phyloP scores from a whole-genome alignment of 1,140 invertebrate species.

The Contarinia nasturtii region DNA sequence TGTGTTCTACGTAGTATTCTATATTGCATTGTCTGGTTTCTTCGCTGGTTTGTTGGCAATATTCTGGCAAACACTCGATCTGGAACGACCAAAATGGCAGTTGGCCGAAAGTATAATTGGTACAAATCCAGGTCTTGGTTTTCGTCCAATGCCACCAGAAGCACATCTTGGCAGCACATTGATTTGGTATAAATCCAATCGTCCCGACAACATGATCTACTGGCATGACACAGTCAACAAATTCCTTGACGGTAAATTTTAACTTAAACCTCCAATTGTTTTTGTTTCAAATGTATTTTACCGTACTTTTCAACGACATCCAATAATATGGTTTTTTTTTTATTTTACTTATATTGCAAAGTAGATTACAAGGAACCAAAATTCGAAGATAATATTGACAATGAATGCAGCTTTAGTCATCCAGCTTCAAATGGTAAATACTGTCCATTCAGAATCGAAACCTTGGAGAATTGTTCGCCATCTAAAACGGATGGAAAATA shows the following conservation, averaged over 20 bases:
- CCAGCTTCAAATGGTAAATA: conserved; percentile 15
- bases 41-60: conserved; percentile 79
- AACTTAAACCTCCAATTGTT: neutral
- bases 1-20: conserved; percentile 87
- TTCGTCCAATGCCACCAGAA: conserved; percentile 75
- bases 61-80: conserved; percentile 83
- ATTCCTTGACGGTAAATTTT: conserved; percentile 44
- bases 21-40: conserved; percentile 69
- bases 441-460: conserved; percentile 12
- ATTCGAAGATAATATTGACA: conserved; percentile 10
- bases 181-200: conserved; percentile 74
- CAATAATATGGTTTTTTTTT: neutral
- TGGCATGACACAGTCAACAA: conserved; percentile 56
- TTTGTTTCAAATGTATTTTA: neutral
- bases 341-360: conserved; percentile 9
- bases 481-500: conserved; percentile 47
- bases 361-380: conserved; percentile 1
- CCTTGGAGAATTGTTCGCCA: conserved; percentile 11
- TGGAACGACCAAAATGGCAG: conserved; percentile 70
- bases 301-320: neutral
- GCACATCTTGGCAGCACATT: conserved; percentile 82
- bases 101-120: conserved; percentile 68
- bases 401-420: conserved; percentile 18
- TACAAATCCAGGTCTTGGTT: conserved; percentile 85
- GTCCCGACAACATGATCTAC: conserved; percentile 54